Evolutionary conservation across 2,888 invertebrate species (phyloP).

Genomic region (Miltochrista miniata): DNA sequence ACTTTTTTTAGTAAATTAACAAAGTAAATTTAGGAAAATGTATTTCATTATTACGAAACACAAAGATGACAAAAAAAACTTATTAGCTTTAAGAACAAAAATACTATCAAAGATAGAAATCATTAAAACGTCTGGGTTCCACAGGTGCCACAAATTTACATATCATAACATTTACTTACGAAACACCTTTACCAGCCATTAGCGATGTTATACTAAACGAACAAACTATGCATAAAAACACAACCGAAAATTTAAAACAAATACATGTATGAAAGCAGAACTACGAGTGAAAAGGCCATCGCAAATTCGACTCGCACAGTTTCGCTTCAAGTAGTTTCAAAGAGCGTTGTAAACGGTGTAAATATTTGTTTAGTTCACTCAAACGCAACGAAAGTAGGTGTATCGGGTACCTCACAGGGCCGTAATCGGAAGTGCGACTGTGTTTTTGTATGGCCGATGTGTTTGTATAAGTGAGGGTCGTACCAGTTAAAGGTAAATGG

Average conservation of each 20-base stretch:
- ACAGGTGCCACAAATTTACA: too few relatives aligned
- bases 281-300: constrained; percentile 43
- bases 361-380: constrained; percentile 52
- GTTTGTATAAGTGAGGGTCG: constrained; percentile 30
- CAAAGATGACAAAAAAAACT: too few relatives aligned
- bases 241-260: constrained; percentile 12
- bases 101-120: too few relatives aligned
- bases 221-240: constrained; percentile 8
- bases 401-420: constrained; percentile 31
- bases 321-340: constrained; percentile 57
- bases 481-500: constrained; percentile 14
- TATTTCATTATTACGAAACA: too few relatives aligned
- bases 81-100: too few relatives aligned
- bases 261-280: constrained; percentile 45
- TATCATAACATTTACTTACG: background rate
- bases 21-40: too few relatives aligned
- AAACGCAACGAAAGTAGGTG: constrained; percentile 42
- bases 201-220: constrained; percentile 5
- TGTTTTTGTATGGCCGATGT: constrained; percentile 33
- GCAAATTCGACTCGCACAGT: constrained; percentile 42
- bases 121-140: too few relatives aligned
- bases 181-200: constrained; percentile 3
- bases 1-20: too few relatives aligned
- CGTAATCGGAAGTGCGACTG: constrained; percentile 40
- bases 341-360: constrained; percentile 46